phyloP scores from a whole-genome alignment of 2,113 vertebrate genomes.

The Sturnira hondurensis region DNA sequence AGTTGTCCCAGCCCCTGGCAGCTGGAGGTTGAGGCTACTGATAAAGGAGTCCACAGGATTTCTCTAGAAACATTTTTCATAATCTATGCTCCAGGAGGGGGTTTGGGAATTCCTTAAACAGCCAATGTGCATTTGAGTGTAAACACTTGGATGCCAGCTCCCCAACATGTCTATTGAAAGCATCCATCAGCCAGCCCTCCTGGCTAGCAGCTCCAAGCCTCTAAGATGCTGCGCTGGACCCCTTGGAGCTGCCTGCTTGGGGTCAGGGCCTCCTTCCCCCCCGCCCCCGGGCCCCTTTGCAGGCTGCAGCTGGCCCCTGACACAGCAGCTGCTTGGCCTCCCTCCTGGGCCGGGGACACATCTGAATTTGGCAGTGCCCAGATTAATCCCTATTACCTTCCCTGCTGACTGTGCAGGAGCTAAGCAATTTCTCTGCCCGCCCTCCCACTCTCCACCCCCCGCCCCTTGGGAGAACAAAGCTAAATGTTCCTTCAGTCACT shows the following conservation, averaged over 20 bases:
- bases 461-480: slow-evolving; percentile 19
- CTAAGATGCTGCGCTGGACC: not conserved
- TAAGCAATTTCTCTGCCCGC: not conserved
- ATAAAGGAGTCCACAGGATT: not conserved
- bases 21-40: not conserved
- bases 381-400: slow-evolving; percentile 28
- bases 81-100: not conserved
- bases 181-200: not conserved
- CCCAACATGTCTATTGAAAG: slow-evolving; percentile 13
- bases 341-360: slow-evolving; percentile 16
- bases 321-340: slow-evolving; percentile 17
- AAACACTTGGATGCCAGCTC: slow-evolving; percentile 27
- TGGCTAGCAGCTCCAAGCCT: not conserved
- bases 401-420: slow-evolving; percentile 39
- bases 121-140: slow-evolving; percentile 10
- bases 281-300: not conserved
- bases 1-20: not conserved
- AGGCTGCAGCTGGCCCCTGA: not conserved
- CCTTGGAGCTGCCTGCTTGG: not conserved
- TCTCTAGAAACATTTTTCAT: slow-evolving; percentile 42
- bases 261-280: not conserved
- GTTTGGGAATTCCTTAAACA: slow-evolving; percentile 48
- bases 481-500: slow-evolving; percentile 22
- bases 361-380: slow-evolving; percentile 5
- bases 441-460: not conserved